phyloP scores from a whole-genome alignment of 2,797 vertebrate species.

The Hapalemur alaotrensis region DNA sequence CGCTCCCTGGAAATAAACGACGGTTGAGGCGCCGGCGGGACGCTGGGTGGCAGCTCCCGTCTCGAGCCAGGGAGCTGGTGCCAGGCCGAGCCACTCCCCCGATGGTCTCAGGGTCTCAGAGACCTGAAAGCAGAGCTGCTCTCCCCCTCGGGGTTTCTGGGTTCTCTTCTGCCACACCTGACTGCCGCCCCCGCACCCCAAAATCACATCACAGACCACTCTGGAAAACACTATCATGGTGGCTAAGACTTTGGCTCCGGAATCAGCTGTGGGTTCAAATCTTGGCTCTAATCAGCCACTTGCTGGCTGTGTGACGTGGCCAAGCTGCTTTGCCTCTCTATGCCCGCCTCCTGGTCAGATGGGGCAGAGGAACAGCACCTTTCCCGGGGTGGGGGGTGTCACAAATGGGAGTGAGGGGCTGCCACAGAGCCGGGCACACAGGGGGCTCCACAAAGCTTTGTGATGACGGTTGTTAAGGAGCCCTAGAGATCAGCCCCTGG shows the following conservation, averaged over 20 bases:
- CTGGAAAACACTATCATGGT: background rate
- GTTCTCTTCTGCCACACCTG: background rate
- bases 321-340: background rate
- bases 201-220: background rate
- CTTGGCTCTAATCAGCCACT: background rate
- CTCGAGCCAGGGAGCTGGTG: background rate
- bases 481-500: background rate
- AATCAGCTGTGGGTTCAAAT: background rate
- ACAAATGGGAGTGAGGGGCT: background rate
- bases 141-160: background rate
- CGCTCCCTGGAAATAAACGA: background rate
- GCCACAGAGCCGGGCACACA: background rate
- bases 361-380: no score
- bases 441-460: background rate
- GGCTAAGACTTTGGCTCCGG: background rate
- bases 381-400: background rate
- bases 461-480: background rate
- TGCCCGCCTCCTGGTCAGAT: background rate
- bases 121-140: background rate
- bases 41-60: fast-evolving
- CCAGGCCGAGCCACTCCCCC: background rate
- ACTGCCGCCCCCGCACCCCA: background rate
- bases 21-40: background rate
- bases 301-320: background rate
- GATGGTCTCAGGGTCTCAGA: background rate